These are phyloP conservation scores for Sisyra nigra DNA, from an alignment of 2,888 invertebrate genomes.

Conservation along the genomic window DNA sequence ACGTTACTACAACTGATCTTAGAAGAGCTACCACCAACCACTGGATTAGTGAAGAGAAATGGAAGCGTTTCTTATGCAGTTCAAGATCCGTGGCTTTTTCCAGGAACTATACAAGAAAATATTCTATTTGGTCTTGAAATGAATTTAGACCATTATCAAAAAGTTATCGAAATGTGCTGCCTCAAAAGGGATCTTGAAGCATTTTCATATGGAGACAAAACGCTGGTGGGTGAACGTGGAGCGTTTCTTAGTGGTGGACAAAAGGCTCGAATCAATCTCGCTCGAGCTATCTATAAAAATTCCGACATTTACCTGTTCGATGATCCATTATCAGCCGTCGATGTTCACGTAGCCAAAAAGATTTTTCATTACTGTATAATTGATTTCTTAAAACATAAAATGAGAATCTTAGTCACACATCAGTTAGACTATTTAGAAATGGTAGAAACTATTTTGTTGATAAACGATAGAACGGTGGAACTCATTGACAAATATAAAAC, in stretches of 20 bases:
- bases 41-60: constrained; percentile 44
- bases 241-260: constrained; percentile 18
- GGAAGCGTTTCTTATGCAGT: constrained; percentile 58
- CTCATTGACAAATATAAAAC: not conserved
- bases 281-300: not conserved
- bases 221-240: constrained; percentile 41
- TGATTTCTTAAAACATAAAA: constrained; percentile 27
- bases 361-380: not conserved
- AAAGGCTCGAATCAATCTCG: constrained; percentile 20
- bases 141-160: constrained; percentile 38
- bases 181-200: constrained; percentile 32
- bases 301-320: constrained; percentile 2
- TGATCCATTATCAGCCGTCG: constrained; percentile 5
- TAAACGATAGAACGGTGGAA: constrained; percentile 32
- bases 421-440: constrained; percentile 52
- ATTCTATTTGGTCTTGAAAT: constrained; percentile 64
- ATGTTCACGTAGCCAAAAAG: constrained; percentile 21
- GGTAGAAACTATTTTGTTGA: constrained; percentile 39
- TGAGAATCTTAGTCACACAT: constrained; percentile 58
- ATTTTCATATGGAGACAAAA: constrained; percentile 36
- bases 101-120: constrained; percentile 63
- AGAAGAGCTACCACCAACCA: constrained; percentile 38
- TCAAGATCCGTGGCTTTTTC: constrained; percentile 77
- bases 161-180: constrained; percentile 27
- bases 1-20: constrained; percentile 49